Evolutionary conservation across 2,888 invertebrate species (phyloP).

Genomic region (Ectobius pallidus): DNA sequence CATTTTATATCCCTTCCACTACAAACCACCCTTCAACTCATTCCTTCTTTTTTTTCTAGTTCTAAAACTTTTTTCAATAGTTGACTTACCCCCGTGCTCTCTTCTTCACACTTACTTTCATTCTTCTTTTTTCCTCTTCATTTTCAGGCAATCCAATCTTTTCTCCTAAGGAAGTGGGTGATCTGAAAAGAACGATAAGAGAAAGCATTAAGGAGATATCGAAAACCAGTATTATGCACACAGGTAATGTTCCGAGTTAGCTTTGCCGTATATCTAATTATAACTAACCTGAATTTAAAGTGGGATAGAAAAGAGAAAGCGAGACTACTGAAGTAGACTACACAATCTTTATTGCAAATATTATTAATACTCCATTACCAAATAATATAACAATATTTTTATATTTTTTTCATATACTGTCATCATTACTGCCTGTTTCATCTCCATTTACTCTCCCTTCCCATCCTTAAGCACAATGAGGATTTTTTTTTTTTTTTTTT

Average conservation of each 20-base stretch:
- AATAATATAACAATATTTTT: too few species aligned
- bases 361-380: too few species aligned
- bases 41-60: not conserved
- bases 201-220: conserved; percentile 28
- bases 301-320: not conserved
- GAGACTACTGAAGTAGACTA: too few species aligned
- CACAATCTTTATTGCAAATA: too few species aligned
- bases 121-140: too few species aligned
- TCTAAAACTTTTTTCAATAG: conserved; percentile 24
- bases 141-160: not conserved
- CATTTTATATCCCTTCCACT: conserved; percentile 27
- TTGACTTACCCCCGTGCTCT: conserved; percentile 16
- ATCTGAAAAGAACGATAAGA: conserved; percentile 21
- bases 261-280: too few species aligned
- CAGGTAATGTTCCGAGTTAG: not conserved
- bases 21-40: too few species aligned
- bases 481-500: too few species aligned
- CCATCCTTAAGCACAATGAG: too few species aligned
- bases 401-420: too few species aligned
- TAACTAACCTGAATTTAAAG: not conserved
- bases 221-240: conserved; percentile 2
- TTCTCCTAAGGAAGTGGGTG: conserved; percentile 20
- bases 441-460: too few species aligned
- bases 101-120: not conserved
- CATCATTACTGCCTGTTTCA: too few species aligned